Conservation (phyloP, 2,113 vertebrate species). For the Pandion haliaetus region DNA sequence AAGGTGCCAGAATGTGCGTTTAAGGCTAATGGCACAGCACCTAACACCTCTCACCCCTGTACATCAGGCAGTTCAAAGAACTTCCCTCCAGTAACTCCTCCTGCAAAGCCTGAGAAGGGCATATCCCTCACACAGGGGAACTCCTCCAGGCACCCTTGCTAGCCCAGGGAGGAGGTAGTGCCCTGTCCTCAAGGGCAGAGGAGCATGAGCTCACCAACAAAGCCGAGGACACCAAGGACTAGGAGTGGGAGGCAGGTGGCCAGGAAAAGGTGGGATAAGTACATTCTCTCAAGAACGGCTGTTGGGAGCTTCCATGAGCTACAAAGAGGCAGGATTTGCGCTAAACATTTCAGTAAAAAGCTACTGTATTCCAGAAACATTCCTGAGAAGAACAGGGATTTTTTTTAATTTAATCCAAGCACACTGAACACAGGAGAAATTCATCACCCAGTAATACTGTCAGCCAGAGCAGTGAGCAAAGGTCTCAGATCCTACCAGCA, state of each 20-base stretch:
- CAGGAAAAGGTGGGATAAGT: not conserved
- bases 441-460: not conserved
- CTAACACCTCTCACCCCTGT: not conserved
- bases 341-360: not conserved
- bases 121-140: not conserved
- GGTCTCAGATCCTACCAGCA: not conserved
- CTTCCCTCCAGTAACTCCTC: not conserved
- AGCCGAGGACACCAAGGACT: not conserved
- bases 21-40: constrained; percentile 26
- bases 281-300: not conserved
- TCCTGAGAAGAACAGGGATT: not conserved
- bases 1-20: constrained; percentile 35
- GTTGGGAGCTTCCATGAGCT: not conserved
- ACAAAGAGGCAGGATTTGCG: not conserved
- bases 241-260: not conserved
- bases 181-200: not conserved
- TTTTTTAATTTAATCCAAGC: not conserved
- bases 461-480: not conserved
- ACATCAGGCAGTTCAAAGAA: not conserved
- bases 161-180: not conserved
- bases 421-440: not conserved
- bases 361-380: not conserved
- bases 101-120: not conserved
- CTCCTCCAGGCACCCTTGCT: not conserved
- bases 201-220: accelerated